These are phyloP conservation scores for Triplophysa tibetana DNA, from an alignment of 2,113 vertebrate species.

Conservation along the genomic window DNA sequence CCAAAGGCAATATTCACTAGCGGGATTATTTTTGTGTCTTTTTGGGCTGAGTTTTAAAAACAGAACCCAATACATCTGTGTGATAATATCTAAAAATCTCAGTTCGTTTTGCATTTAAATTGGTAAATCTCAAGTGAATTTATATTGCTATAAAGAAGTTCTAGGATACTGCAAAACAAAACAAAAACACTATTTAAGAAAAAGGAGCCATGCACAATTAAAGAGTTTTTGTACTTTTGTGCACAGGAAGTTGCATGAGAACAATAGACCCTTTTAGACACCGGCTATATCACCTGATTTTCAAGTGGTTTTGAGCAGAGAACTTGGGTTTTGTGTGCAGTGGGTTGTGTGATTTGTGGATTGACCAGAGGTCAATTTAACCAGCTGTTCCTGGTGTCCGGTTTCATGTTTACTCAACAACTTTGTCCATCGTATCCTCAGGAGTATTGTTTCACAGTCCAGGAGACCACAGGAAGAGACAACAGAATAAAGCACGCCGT, in stretches of 20 bases:
- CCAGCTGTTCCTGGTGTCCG: conserved; percentile 75
- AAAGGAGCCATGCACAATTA: no score
- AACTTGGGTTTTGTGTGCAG: conserved; percentile 38
- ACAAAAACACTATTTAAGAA: no score
- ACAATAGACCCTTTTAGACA: background rate
- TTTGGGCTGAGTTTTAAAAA: no score
- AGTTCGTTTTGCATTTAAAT: no score
- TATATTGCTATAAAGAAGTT: background rate
- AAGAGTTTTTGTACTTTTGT: background rate
- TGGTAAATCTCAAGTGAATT: background rate
- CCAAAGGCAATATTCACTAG: conserved; percentile 46
- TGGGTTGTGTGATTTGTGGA: conserved; percentile 37
- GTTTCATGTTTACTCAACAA: conserved; percentile 80
- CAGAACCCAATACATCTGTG: no score
- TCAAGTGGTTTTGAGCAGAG: background rate
- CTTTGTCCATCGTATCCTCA: conserved; percentile 49
- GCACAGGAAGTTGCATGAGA: background rate
- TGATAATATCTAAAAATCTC: no score
- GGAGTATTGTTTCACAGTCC: conserved; percentile 52
- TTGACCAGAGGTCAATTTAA: conserved; percentile 55
- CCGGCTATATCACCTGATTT: background rate
- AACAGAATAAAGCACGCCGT: conserved; percentile 26
- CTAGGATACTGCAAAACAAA: no score
- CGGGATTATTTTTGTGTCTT: background rate
- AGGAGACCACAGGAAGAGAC: conserved; percentile 34